Conservation (phyloP, 2,888 invertebrate genomes). For the Catocala fraxini region DNA sequence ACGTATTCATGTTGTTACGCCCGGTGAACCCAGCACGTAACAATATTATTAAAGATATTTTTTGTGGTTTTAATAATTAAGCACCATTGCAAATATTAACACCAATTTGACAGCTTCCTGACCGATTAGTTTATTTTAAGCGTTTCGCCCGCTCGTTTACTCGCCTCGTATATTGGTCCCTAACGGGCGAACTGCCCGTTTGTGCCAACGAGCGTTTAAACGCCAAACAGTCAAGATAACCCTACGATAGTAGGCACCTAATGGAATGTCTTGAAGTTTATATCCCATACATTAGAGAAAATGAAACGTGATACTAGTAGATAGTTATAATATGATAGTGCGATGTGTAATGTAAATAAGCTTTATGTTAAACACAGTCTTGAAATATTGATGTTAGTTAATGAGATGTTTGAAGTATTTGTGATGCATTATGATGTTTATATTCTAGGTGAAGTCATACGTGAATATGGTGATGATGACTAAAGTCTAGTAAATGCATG, state of each 20-base stretch:
- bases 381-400: slow-evolving; percentile 21
- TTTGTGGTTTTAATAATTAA: neutral
- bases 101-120: neutral
- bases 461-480: neutral
- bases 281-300: slow-evolving; percentile 35
- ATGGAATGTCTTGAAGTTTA: slow-evolving; percentile 38
- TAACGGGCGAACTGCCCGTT: slow-evolving; percentile 30
- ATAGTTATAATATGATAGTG: slow-evolving; percentile 31
- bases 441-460: neutral
- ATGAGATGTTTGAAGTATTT: slow-evolving; percentile 3
- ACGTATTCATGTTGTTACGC: no score
- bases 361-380: slow-evolving; percentile 39
- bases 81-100: neutral
- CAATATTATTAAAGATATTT: no score
- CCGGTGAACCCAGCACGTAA: no score
- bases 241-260: slow-evolving; percentile 37
- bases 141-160: slow-evolving; percentile 35
- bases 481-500: no score
- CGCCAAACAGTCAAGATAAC: slow-evolving; percentile 45
- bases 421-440: neutral
- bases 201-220: slow-evolving; percentile 38
- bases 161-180: slow-evolving; percentile 25
- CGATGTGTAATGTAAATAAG: slow-evolving; percentile 35
- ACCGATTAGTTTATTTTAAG: slow-evolving; percentile 4
- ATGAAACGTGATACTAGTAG: slow-evolving; percentile 36